Evolutionary conservation across 2,888 invertebrate species (phyloP).

Genomic region (Suillia variegata): DNA sequence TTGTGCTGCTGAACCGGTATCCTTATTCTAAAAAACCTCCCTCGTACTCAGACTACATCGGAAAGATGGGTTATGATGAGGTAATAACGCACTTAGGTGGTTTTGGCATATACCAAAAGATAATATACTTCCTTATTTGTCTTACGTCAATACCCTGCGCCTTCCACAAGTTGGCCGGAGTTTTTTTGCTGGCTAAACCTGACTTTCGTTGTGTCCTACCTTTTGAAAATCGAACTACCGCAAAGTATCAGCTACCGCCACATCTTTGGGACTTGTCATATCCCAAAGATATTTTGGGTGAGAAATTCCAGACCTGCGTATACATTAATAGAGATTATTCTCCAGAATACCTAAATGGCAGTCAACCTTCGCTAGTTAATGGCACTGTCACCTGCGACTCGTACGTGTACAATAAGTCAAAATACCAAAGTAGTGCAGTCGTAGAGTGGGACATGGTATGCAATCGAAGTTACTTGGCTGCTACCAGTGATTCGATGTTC

Average conservation of each 20-base stretch:
- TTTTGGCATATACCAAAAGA: constrained; percentile 73
- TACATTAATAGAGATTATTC: constrained; percentile 62
- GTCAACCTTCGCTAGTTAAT: constrained; percentile 38
- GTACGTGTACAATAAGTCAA: constrained; percentile 68
- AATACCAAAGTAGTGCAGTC: constrained; percentile 68
- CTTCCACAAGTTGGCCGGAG: constrained; percentile 74
- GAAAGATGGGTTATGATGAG: constrained; percentile 79
- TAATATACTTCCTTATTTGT: constrained; percentile 72
- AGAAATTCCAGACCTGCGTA: constrained; percentile 64
- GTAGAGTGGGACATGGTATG: constrained; percentile 76
- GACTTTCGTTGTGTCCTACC: constrained; percentile 69
- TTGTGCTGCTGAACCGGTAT: no score
- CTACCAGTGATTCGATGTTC: constrained; percentile 68
- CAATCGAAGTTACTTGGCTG: constrained; percentile 67
- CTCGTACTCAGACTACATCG: no score
- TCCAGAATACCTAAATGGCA: constrained; percentile 47
- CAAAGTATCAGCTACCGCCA: constrained; percentile 56
- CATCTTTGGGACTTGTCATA: constrained; percentile 63
- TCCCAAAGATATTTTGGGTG: constrained; percentile 63
- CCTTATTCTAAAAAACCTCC: no score
- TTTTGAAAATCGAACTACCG: constrained; percentile 62
- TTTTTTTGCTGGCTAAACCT: constrained; percentile 72
- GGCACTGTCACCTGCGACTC: constrained; percentile 61
- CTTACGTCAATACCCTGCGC: constrained; percentile 75
- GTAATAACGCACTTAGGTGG: constrained; percentile 71